These are phyloP conservation scores for Tipula confusa DNA, from an alignment of 2,888 invertebrate genomes.

Conservation along the genomic window DNA sequence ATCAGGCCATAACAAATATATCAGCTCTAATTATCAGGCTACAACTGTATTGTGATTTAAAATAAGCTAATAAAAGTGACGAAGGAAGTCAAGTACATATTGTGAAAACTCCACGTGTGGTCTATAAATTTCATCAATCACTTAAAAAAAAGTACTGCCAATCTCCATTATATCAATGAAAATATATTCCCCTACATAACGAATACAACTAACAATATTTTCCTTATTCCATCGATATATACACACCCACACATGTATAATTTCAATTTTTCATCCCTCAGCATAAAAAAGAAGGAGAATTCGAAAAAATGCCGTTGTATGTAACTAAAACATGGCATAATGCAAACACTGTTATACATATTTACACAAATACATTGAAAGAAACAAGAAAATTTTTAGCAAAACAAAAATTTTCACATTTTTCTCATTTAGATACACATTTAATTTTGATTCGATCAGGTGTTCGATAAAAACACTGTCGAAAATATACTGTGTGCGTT, in stretches of 20 bases:
- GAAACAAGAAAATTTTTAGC: neutral
- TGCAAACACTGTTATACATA: neutral
- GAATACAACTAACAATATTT: neutral
- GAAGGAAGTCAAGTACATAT: too few relatives aligned
- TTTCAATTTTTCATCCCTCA: neutral
- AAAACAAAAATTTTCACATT: constrained; percentile 8
- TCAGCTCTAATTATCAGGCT: neutral
- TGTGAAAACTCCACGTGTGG: neutral
- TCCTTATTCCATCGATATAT: neutral
- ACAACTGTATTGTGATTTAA: neutral
- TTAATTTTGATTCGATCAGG: neutral
- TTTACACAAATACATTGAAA: neutral
- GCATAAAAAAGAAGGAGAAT: neutral
- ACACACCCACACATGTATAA: neutral
- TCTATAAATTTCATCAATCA: neutral
- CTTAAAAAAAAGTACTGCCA: neutral
- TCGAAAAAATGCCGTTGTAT: neutral
- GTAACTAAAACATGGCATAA: neutral
- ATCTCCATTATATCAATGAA: neutral
- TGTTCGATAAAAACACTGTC: neutral
- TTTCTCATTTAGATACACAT: constrained; percentile 3
- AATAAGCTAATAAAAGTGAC: neutral
- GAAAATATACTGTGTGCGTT: too few relatives aligned
- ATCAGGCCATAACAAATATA: too few relatives aligned
- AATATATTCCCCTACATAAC: neutral